phyloP scores from a whole-genome alignment of 1,140 invertebrate genomes.

The Lordiphosa collinella region DNA sequence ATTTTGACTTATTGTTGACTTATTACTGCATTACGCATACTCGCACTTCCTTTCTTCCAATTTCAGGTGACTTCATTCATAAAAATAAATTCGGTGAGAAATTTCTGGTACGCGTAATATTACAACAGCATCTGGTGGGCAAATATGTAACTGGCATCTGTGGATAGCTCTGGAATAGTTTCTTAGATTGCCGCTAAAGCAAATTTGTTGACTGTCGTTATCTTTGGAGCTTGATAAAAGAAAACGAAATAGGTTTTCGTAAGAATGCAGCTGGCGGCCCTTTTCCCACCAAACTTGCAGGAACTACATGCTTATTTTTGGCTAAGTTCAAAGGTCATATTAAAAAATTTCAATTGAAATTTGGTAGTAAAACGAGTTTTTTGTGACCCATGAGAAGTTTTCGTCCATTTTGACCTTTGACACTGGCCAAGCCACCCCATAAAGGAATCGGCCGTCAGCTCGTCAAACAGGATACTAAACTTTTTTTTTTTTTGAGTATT shows the following conservation, averaged over 20 bases:
- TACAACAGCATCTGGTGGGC: constrained; percentile 26
- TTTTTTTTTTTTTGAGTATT: neutral
- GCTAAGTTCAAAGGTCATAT: constrained; percentile 71
- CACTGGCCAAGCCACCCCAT: constrained; percentile 56
- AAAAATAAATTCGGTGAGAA: constrained; percentile 52
- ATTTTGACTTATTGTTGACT: constrained; percentile 42
- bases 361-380: constrained; percentile 58
- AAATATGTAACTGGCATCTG: constrained; percentile 9
- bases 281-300: constrained; percentile 47
- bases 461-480: constrained; percentile 46
- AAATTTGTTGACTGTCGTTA: constrained; percentile 4
- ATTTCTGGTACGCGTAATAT: constrained; percentile 31
- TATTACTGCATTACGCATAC: constrained; percentile 78
- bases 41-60: constrained; percentile 58
- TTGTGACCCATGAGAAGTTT: constrained; percentile 74
- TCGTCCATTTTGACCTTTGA: constrained; percentile 72
- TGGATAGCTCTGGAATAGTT: constrained; percentile 18
- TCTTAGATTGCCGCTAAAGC: constrained; percentile 8
- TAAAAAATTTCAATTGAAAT: constrained; percentile 44
- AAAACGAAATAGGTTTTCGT: constrained; percentile 22
- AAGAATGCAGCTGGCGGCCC: constrained; percentile 32
- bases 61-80: constrained; percentile 61
- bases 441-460: constrained; percentile 37
- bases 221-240: constrained; percentile 1
- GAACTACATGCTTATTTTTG: too few species aligned